phyloP scores from a whole-genome alignment of 2,113 vertebrate species.

The Otolemur garnettii region DNA sequence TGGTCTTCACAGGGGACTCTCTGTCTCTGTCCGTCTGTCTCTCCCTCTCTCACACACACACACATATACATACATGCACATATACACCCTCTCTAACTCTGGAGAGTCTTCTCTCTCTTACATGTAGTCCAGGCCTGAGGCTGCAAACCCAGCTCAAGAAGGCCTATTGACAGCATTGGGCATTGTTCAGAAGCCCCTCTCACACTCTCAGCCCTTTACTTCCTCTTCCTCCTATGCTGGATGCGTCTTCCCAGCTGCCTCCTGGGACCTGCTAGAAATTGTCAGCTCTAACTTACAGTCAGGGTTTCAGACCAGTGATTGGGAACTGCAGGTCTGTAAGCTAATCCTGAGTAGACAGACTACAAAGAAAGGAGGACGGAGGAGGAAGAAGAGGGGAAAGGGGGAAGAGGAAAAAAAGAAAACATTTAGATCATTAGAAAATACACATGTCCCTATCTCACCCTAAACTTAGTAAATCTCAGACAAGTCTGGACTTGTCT shows the following conservation, averaged over 20 bases:
- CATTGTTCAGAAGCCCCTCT: background rate
- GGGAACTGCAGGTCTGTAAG: background rate
- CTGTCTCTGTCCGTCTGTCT: background rate
- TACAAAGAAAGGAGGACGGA: background rate
- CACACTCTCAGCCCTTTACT: background rate
- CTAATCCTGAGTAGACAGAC: background rate
- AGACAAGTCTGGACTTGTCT: background rate
- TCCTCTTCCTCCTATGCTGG: background rate
- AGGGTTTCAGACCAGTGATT: background rate
- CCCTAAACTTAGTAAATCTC: background rate
- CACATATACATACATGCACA: too few species aligned
- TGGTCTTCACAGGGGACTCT: background rate
- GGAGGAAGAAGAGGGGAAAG: background rate
- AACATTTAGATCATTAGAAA: background rate
- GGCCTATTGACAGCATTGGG: background rate
- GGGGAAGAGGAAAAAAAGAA: background rate
- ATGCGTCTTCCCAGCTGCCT: background rate
- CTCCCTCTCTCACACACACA: too few species aligned
- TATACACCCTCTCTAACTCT: background rate
- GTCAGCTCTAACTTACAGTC: background rate
- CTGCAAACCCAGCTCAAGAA: background rate
- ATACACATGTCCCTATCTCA: background rate
- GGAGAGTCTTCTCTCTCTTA: background rate
- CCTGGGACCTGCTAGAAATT: background rate
- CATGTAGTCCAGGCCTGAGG: background rate